Evolutionary conservation across 2,888 invertebrate genomes (phyloP), one percentile per base, ranked within the genome.

Genomic region (Acleris cristana): DNA sequence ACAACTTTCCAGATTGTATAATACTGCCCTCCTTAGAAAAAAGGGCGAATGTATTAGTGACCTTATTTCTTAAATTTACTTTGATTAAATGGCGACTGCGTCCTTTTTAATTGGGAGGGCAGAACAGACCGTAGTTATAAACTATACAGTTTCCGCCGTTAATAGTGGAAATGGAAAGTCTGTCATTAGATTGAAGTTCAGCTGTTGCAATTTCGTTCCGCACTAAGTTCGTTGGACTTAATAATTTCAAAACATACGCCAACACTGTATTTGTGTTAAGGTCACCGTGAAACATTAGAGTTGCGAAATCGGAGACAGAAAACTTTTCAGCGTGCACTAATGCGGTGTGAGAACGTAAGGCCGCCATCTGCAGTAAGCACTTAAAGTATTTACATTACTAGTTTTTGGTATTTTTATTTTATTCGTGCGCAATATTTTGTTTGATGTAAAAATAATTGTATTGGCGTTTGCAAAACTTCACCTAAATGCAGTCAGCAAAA

Each of bases 191-290:
- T 48, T 67, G 48, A 48, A 59, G 48, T 53, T 53, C 8, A 3
- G 14, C 14, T 78, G 74, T 74, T 56, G 75, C 69, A 80, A 79
- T 56, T 18, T 63, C 73, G 78, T 77, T 75, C 75, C 74, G 73
- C 75, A 72, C 71, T 76, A 71, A 73, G 61, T 69, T 48, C 63
- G 71, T 74, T 61, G 72, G 74, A 74, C 72, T 70, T 74, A 74
- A 73, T 60, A 53, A 64, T 80, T 80, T 73, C 78, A 72, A 71
- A 74, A 74, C 69, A 51, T 64, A 72, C 69, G 58, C 63, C 63
- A 66, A 72, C 70, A 67, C 48, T 63, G 48, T 58, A 63, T 74
- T 65, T 72, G 69, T 74, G 74, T 71, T 74, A 74, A 74, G 76
- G 75, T 73, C 70, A 71, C 26, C 52, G 68, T 54, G 68, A 68